These are phyloP conservation scores for Phortica variegata DNA, from an alignment of 1,140 invertebrate genomes.

Conservation along the genomic window DNA sequence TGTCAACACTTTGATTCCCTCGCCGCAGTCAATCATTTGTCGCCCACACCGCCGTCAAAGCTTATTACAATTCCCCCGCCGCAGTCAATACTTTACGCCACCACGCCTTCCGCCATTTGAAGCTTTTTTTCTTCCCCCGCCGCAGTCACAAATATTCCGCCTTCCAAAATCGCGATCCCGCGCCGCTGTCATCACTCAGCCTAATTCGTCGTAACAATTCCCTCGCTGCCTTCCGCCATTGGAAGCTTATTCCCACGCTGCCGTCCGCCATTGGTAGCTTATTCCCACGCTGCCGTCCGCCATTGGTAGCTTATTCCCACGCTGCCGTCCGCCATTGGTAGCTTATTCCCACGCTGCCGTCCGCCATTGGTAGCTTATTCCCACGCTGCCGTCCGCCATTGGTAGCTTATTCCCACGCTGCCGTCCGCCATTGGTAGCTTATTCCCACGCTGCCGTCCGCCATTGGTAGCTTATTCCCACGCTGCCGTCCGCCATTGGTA, in stretches of 20 bases:
- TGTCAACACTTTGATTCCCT: constrained; percentile 12
- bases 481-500: too few species aligned
- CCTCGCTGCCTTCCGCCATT: constrained; percentile 15
- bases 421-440: too few species aligned
- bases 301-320: constrained; percentile 20
- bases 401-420: constrained; percentile 24
- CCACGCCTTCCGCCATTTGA: too few species aligned
- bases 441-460: constrained; percentile 26
- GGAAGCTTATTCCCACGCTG: constrained; percentile 21
- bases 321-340: too few species aligned
- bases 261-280: too few species aligned
- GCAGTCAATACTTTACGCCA: constrained; percentile 19
- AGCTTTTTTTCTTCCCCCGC: constrained; percentile 41
- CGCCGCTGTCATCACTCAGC: constrained; percentile 10
- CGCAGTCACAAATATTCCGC: constrained; percentile 22
- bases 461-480: constrained; percentile 20
- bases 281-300: constrained; percentile 26
- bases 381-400: constrained; percentile 28
- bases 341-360: constrained; percentile 24
- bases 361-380: too few species aligned
- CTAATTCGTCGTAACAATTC: too few species aligned
- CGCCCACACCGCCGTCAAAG: constrained; percentile 17
- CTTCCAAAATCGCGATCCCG: constrained; percentile 4
- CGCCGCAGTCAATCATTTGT: constrained; percentile 17
- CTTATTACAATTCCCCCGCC: constrained; percentile 30